Evolutionary conservation across 2,113 vertebrate genomes (phyloP).

Genomic region (Campylorhamphus procurvoides): DNA sequence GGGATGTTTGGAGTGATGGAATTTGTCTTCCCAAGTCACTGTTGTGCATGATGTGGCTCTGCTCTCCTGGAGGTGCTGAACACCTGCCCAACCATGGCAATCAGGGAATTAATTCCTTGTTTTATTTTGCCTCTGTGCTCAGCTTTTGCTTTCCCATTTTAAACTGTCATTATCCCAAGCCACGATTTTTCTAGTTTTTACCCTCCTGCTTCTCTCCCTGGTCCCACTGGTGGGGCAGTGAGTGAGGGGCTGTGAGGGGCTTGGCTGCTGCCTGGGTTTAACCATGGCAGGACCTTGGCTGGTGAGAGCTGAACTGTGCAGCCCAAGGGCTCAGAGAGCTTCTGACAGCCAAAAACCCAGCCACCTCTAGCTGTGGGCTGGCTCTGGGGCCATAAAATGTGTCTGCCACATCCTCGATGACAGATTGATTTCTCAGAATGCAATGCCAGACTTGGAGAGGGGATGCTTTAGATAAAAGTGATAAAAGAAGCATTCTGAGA

Average conservation of each 20-base stretch:
- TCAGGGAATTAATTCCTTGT: background rate
- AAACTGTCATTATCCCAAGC: background rate
- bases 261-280: background rate
- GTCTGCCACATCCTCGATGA: background rate
- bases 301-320: background rate
- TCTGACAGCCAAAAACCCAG: background rate
- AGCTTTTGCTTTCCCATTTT: background rate
- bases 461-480: background rate
- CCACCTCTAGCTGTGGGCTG: background rate
- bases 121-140: background rate
- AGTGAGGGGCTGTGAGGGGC: background rate
- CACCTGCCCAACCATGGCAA: background rate
- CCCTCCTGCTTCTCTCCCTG: rapidly evolving
- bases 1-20: background rate
- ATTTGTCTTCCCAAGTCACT: background rate
- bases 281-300: background rate
- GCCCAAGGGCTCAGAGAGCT: background rate
- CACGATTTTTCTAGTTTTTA: background rate
- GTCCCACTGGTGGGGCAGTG: background rate
- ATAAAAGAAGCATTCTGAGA: background rate
- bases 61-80: background rate
- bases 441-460: background rate
- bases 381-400: rapidly evolving
- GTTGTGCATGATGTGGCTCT: rapidly evolving
- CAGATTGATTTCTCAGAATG: background rate